Evolutionary conservation across 2,888 invertebrate species (phyloP).

Genomic region (Parochlus steinenii): DNA sequence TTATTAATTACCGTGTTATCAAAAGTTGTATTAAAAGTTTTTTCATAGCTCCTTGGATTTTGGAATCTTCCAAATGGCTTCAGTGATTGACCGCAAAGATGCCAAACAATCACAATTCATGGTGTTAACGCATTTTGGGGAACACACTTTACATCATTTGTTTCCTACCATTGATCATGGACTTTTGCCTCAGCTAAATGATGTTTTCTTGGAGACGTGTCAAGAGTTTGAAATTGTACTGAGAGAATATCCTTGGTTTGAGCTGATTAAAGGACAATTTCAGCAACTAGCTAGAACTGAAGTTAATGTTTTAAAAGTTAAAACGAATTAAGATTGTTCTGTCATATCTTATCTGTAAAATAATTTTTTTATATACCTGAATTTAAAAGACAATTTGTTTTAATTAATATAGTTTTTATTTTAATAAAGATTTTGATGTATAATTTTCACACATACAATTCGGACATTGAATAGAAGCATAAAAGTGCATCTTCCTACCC

Average conservation of each 20-base stretch:
- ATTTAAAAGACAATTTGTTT: too few relatives aligned
- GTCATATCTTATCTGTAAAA: too few relatives aligned
- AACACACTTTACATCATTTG: slow-evolving; percentile 62
- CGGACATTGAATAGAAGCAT: too few relatives aligned
- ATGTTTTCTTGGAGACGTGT: slow-evolving; percentile 31
- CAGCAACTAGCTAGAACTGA: slow-evolving; percentile 36
- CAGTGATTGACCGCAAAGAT: slow-evolving; percentile 52
- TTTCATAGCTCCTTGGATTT: slow-evolving; percentile 36
- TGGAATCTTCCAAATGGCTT: slow-evolving; percentile 61
- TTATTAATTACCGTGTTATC: too few relatives aligned
- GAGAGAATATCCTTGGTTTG: slow-evolving; percentile 30
- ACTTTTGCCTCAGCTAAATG: slow-evolving; percentile 45
- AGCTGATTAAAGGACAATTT: slow-evolving; percentile 49
- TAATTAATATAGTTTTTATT: too few relatives aligned
- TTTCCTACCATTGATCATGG: slow-evolving; percentile 68
- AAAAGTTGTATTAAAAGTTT: too few relatives aligned
- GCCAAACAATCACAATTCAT: slow-evolving; percentile 48
- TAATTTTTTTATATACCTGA: too few relatives aligned
- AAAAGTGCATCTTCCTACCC: too few relatives aligned
- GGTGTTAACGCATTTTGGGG: slow-evolving; percentile 55
- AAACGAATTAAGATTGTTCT: too few relatives aligned
- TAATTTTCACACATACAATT: too few relatives aligned
- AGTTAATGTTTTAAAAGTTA: slow-evolving; percentile 25
- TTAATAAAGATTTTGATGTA: too few relatives aligned
- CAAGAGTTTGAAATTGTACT: slow-evolving; percentile 25